phyloP scores from a whole-genome alignment of 2,797 vertebrate species.

The Fistularia tabacaria region DNA sequence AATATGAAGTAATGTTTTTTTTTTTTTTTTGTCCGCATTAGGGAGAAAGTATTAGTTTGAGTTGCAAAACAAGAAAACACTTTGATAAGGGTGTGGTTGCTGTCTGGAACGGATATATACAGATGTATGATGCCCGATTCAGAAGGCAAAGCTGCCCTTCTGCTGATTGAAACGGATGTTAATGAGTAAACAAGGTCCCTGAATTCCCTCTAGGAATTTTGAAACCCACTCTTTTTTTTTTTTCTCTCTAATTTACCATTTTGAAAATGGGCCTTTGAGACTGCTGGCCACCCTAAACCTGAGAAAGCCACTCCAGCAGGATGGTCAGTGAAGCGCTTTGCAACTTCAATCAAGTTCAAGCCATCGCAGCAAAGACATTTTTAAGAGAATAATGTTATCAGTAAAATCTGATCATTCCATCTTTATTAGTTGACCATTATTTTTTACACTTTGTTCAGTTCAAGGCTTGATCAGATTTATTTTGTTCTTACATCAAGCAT shows the following conservation, averaged over 20 bases:
- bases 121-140: constrained; percentile 36
- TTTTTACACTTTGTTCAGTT: too few relatives aligned
- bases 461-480: too few relatives aligned
- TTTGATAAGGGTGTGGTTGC: constrained; percentile 61
- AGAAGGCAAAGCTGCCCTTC: neutral
- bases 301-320: too few relatives aligned
- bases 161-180: constrained; percentile 1
- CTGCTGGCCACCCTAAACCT: neutral
- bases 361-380: too few relatives aligned
- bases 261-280: neutral
- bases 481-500: too few relatives aligned
- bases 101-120: constrained; percentile 20
- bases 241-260: too few relatives aligned
- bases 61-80: constrained; percentile 69
- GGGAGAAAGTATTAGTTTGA: constrained; percentile 69
- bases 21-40: constrained; percentile 57
- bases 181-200: too few relatives aligned
- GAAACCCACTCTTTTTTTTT: neutral
- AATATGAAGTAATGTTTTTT: constrained; percentile 72
- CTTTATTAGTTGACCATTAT: too few relatives aligned
- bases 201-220: constrained; percentile 2
- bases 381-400: too few relatives aligned
- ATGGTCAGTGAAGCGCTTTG: too few relatives aligned
- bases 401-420: too few relatives aligned
- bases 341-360: too few relatives aligned